Base-by-base conservation (phyloP, 2,888 invertebrate species). In the Meiosimyza decipiens region DNA sequence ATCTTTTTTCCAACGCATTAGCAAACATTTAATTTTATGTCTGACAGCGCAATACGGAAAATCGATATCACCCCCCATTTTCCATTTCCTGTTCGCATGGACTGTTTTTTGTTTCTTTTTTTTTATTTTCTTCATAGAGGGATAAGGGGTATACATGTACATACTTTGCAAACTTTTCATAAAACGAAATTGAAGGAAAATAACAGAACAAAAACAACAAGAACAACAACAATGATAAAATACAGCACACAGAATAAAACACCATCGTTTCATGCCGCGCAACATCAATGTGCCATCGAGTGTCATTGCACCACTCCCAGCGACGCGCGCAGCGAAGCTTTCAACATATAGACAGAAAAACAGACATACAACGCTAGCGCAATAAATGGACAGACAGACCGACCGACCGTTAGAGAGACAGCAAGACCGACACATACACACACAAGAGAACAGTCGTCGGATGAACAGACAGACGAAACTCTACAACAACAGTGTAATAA, bases 291-390 rank as follows among this genome's bases (percentile, higher is more conserved):
- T 54, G 47, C 16, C 63, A 63, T 22, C 70, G 63, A 70, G 54
- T 70, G 70, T 62, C 70, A 62, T 54, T 70, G 62, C 54, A 63
- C 70, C 70, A 70, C 70, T 70, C 70, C 70, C 70, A 63, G 70
- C 47, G 63, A 70, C 63, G 63, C 52, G 63, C 64, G 65, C 71
- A 71, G 50, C 28, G 40, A 63, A 70, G 63, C 62, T 70, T 54
- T 63, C 54, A 62, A 18, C 28, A 65, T 50, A 49, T 50, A 50
- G 22, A 28, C 6, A 33, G 57, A 54, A 40, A 63, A 57, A 64
- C 59, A 40, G 57, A 54, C 57, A 57, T 9, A 22, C 22, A 16
- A 11, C 18, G 28, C 22, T 33, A 60, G 59, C 3, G 28, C 3
- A 28, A 59, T 13, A 59, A 40, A 11, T 55, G 28, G 9, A 18